phyloP scores from a whole-genome alignment of 1,140 invertebrate genomes.

The Trypoxylus dichotomus region DNA sequence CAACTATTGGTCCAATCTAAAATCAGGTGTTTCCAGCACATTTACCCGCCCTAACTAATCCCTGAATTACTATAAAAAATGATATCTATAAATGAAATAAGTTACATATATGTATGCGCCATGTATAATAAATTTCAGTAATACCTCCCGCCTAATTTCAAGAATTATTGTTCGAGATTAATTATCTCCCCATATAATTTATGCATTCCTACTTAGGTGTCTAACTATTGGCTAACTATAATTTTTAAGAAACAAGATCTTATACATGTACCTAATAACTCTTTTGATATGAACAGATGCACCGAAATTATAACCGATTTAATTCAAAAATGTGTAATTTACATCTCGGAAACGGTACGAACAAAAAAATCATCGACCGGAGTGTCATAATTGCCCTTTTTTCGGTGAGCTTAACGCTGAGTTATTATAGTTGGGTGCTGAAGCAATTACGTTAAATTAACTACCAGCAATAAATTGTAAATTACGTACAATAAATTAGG shows the following conservation, averaged over 20 bases:
- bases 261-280: background rate
- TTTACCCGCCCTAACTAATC: no score
- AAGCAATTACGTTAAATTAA: conserved; percentile 16
- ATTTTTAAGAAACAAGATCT: background rate
- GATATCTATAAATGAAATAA: no score
- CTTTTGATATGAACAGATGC: background rate
- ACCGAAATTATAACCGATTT: background rate
- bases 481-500: background rate
- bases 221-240: background rate
- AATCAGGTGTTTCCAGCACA: no score
- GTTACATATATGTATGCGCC: no score
- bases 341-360: background rate
- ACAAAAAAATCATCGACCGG: background rate
- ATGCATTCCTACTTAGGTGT: no score
- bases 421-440: conserved; percentile 9
- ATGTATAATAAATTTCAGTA: no score
- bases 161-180: no score
- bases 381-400: conserved; percentile 4
- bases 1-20: no score
- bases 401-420: conserved; percentile 6
- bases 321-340: background rate
- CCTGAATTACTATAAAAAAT: no score
- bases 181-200: no score
- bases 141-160: no score
- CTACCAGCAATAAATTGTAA: conserved; percentile 10